Percentiles rank a stretch among this genome's conserved stretches.
Conservation (phyloP, 35 echinoderm and acorn worm genomes). For the Amphiura filiformis region DNA sequence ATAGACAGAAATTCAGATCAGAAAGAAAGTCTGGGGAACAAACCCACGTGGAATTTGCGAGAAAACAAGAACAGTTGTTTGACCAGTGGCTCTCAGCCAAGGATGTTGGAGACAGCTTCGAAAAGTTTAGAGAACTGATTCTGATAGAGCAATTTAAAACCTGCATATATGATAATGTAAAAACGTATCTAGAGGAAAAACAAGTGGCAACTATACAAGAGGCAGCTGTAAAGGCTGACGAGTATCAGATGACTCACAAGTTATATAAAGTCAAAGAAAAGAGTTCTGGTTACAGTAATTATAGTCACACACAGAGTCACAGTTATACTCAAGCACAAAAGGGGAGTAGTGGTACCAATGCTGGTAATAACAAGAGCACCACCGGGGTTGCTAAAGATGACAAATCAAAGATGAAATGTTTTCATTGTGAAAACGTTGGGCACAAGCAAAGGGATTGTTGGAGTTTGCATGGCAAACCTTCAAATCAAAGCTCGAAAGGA, state of each 20-base stretch:
- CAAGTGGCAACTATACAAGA: neutral
- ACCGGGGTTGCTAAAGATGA: too few relatives aligned
- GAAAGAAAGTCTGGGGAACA: neutral
- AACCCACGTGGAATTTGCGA: conserved; percentile 25
- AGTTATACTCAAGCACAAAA: too few relatives aligned
- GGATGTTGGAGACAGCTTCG: neutral
- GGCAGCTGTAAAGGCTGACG: neutral
- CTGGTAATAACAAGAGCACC: neutral
- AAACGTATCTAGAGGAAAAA: conserved; percentile 4
- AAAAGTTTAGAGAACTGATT: neutral
- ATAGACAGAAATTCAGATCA: conserved; percentile 7
- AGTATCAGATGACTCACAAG: conserved; percentile 24
- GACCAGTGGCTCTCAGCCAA: neutral
- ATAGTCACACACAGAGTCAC: too few relatives aligned
- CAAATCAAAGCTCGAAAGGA: too few relatives aligned
- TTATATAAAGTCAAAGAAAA: too few relatives aligned
- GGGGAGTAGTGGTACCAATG: too few relatives aligned
- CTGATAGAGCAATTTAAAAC: conserved; percentile 15
- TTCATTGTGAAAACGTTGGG: too few relatives aligned
- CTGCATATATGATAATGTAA: neutral
- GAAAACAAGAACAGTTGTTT: conserved; percentile 15
- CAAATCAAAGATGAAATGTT: neutral
- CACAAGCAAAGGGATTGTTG: too few relatives aligned
- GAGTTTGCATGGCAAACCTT: too few relatives aligned
- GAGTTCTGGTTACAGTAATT: too few relatives aligned